A percentile compares a stretch with the other conserved stretches of the same genome.
phyloP scores from a whole-genome alignment of 2,113 vertebrate genomes.

The Corythoichthys haematopterus region DNA sequence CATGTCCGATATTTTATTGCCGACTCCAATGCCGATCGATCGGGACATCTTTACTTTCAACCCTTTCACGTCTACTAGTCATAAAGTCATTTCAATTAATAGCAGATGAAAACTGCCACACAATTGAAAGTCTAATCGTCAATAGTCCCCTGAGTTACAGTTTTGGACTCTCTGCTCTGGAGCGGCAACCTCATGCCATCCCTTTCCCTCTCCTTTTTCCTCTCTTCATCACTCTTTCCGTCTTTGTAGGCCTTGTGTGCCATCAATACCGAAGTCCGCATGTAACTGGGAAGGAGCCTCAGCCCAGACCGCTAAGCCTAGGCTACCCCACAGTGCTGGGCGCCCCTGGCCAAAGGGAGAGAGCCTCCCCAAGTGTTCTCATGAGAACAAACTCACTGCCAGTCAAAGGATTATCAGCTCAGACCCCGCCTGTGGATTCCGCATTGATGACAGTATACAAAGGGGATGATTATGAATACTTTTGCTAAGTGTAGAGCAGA shows the following conservation, averaged over 20 bases:
- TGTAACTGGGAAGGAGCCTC: constrained; percentile 48
- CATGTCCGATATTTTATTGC: too few species aligned
- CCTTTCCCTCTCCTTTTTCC: constrained; percentile 32
- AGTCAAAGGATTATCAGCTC: constrained; percentile 43
- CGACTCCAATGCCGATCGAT: too few species aligned
- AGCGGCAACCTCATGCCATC: constrained; percentile 6
- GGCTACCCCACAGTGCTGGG: constrained; percentile 45
- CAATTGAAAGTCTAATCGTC: not conserved
- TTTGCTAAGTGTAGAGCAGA: constrained; percentile 43
- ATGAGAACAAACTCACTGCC: constrained; percentile 52
- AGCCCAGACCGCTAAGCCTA: constrained; percentile 50
- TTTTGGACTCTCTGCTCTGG: not conserved
- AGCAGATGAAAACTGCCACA: not conserved
- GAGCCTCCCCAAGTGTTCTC: constrained; percentile 36
- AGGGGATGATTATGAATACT: constrained; percentile 47
- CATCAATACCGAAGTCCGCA: constrained; percentile 54
- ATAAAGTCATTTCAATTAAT: too few species aligned
- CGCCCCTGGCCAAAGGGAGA: constrained; percentile 33
- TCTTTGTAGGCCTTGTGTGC: constrained; percentile 53
- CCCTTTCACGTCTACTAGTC: too few species aligned
- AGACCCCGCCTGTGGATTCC: constrained; percentile 23
- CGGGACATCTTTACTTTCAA: too few species aligned
- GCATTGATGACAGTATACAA: constrained; percentile 22
- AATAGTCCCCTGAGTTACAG: not conserved
- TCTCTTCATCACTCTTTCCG: constrained; percentile 54